Base-by-base conservation (phyloP, 2,888 invertebrate species). In the Apodemia mormo region DNA sequence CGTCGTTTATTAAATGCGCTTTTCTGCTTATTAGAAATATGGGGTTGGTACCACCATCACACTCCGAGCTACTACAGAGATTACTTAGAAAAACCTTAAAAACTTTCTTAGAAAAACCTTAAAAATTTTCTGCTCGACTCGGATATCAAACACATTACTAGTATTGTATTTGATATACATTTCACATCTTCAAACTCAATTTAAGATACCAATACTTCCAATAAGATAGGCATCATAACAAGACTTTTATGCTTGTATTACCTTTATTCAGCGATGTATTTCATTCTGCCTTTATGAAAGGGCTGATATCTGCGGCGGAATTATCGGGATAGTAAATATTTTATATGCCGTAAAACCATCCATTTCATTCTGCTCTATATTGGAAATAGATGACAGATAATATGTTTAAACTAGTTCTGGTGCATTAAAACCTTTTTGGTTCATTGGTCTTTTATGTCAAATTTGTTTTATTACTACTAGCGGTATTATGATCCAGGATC, bases 241-340 rank as follows among this genome's bases (percentile, higher is more conserved):
- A 45, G 45, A 45, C 10, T 45, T 58, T 58, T 58, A 58, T 30
- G 58, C 33, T 58, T 29, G 30, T 33, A 58, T 30, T 29, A 58
- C 58, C 29, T 30, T 12, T 14, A 58, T 58, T 58, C 58, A 30
- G 58, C 12, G 58, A 29, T 58, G 58, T 58, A 29, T 33, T 58
- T 30, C 58, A 58, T 58, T 58, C 58, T 33, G 33, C 29, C 30
- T 29, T 29, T 58, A 58, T 58, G 14, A 58, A 58, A 29, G 30
- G 33, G 58, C 71, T 75, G 78, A 76, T 81, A 81, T 78, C 79
- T 73, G 76, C 73, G 74, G 75, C 71, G 74, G 79, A 79, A 82
- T 84, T 85, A 82, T 85, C 84, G 78, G 72, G 68, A 73, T 75
- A 76, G 76, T 85, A 84, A 85, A 85, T 80, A 73, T 73, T 79